Percentiles rank a stretch among this genome's conserved stretches.
phyloP scores from a whole-genome alignment of 2,888 invertebrate species.

The Tineola bisselliella region DNA sequence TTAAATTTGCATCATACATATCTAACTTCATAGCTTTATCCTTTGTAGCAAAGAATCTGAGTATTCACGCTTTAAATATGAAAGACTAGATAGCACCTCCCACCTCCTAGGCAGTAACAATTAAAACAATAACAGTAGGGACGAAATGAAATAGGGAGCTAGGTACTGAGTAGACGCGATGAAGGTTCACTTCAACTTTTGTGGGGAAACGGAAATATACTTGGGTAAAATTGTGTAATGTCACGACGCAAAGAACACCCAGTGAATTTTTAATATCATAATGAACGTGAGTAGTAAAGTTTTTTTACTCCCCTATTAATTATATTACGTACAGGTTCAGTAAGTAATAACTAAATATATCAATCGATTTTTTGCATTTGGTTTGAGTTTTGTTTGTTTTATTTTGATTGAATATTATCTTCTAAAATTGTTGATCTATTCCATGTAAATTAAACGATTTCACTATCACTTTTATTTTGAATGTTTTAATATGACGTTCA shows the following conservation, averaged over 20 bases:
- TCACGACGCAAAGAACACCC: slow-evolving; percentile 24
- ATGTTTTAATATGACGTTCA: too few species aligned
- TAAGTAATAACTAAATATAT: neutral
- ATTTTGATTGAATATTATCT: neutral
- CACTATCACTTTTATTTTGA: too few species aligned
- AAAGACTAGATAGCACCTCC: slow-evolving; percentile 2
- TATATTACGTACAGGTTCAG: neutral
- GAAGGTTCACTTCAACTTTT: slow-evolving; percentile 23
- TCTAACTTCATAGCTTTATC: too few species aligned
- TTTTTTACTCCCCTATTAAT: slow-evolving; percentile 13
- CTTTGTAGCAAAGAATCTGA: neutral
- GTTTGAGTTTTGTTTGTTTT: neutral
- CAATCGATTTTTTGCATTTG: neutral
- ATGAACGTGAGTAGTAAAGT: slow-evolving; percentile 13
- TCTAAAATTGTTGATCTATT: too few species aligned
- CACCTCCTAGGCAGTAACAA: slow-evolving; percentile 56
- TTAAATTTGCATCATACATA: too few species aligned
- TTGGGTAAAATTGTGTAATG: slow-evolving; percentile 46
- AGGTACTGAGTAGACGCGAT: slow-evolving; percentile 58
- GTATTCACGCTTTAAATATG: neutral
- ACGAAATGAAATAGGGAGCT: slow-evolving; percentile 32
- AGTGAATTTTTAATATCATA: slow-evolving; percentile 16
- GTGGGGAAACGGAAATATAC: slow-evolving; percentile 29
- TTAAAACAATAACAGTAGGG: slow-evolving; percentile 51
- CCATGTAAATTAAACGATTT: too few species aligned